Conservation (phyloP, 2,888 invertebrate genomes). For the Calliopum simillimum region DNA sequence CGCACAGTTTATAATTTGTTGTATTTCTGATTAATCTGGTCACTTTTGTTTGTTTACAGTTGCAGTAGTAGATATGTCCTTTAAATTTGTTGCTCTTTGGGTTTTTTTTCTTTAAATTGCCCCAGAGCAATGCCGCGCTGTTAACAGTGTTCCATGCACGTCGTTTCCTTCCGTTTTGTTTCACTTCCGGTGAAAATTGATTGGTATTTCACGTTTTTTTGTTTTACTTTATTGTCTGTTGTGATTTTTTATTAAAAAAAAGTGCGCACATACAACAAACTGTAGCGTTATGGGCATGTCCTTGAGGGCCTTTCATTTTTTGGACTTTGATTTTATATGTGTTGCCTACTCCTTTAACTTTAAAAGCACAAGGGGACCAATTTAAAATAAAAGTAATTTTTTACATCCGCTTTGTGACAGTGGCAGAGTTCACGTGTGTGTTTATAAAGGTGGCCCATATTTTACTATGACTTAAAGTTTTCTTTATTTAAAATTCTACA, state of each 20-base stretch:
- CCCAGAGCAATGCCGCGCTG: slow-evolving; percentile 1
- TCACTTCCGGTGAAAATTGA: slow-evolving; percentile 57
- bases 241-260: slow-evolving; percentile 20
- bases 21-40: no score
- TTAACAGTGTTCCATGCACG: slow-evolving; percentile 38
- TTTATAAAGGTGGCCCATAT: neutral
- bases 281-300: no score
- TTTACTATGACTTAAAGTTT: no score
- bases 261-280: no score
- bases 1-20: no score
- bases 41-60: no score
- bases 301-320: no score
- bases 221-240: slow-evolving; percentile 17
- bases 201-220: slow-evolving; percentile 53
- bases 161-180: slow-evolving; percentile 39
- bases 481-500: neutral
- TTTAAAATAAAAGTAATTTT: slow-evolving; percentile 31
- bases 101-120: neutral
- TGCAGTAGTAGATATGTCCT: neutral
- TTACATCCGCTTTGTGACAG: neutral
- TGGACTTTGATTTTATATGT: no score
- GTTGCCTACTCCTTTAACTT: slow-evolving; percentile 3
- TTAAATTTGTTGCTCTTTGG: neutral
- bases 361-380: slow-evolving; percentile 7
- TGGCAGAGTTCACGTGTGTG: slow-evolving; percentile 1